A percentile compares a stretch with the other conserved stretches of the same genome.
These are phyloP conservation scores for Pseudococcus viburni DNA, from an alignment of 2,888 invertebrate species.

Conservation along the genomic window DNA sequence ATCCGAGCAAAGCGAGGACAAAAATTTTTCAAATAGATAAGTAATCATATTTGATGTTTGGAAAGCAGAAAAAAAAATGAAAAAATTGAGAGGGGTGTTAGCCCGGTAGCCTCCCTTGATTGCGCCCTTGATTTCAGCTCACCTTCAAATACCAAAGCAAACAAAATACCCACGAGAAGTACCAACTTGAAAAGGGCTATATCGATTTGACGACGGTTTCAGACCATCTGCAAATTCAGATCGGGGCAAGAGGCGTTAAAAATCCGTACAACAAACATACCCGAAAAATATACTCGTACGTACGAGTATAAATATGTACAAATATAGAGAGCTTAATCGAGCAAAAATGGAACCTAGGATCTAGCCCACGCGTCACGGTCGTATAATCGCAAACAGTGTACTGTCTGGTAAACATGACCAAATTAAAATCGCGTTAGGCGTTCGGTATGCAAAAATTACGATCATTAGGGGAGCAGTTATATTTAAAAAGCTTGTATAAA, in stretches of 20 bases:
- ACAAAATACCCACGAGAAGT: too few species aligned
- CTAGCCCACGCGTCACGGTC: not conserved
- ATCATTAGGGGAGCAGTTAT: slow-evolving; percentile 32
- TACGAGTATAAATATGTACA: not conserved
- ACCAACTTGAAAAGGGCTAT: too few species aligned
- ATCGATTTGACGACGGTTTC: too few species aligned
- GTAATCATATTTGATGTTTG: too few species aligned
- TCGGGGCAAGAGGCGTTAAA: not conserved
- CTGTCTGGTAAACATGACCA: not conserved
- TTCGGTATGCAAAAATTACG: slow-evolving; percentile 34
- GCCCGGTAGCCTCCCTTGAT: too few species aligned
- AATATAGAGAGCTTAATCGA: not conserved
- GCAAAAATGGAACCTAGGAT: slow-evolving; percentile 1
- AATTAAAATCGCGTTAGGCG: slow-evolving; percentile 41
- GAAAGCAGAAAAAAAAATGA: too few species aligned
- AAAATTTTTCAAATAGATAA: too few species aligned
- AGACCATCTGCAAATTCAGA: too few species aligned
- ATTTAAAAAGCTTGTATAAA: slow-evolving; percentile 16
- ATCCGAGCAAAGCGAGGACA: too few species aligned
- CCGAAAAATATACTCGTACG: slow-evolving; percentile 11
- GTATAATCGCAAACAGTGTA: not conserved
- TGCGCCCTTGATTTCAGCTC: too few species aligned
- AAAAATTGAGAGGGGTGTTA: too few species aligned
- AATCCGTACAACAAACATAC: not conserved
- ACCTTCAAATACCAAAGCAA: too few species aligned